phyloP scores from a whole-genome alignment of 2,113 vertebrate species.

The Daphoenositta chrysoptera region DNA sequence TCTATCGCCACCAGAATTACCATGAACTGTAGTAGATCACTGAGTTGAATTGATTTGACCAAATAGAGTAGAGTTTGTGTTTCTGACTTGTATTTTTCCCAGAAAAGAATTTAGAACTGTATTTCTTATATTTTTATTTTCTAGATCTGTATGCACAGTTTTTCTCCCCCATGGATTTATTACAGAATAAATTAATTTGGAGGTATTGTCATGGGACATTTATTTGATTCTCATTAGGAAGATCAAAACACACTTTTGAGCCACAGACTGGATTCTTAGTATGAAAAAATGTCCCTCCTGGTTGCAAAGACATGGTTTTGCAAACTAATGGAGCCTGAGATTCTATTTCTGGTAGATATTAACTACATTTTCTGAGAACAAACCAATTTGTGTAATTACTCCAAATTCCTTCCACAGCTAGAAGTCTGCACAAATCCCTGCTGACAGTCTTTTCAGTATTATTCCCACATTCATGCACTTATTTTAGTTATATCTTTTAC shows the following conservation, averaged over 20 bases:
- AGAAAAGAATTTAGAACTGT: not conserved
- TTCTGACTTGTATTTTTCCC: not conserved
- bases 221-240: constrained; percentile 16
- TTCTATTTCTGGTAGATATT: constrained; percentile 23
- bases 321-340: not conserved
- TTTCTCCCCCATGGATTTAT: not conserved
- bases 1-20: not conserved
- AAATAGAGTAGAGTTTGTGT: not conserved
- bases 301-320: not conserved
- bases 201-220: not conserved
- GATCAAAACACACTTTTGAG: constrained; percentile 25
- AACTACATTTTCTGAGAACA: constrained; percentile 15
- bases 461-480: not conserved
- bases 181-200: constrained; percentile 7
- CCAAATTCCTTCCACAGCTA: constrained; percentile 4
- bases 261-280: not conserved
- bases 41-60: not conserved
- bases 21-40: not conserved
- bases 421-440: not conserved
- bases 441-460: not conserved
- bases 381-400: constrained; percentile 1
- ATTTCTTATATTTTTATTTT: not conserved
- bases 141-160: not conserved
- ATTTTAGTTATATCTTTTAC: not conserved
- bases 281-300: not conserved